phyloP scores from a whole-genome alignment of 2,113 vertebrate species.

The Cynopterus brachyotis region DNA sequence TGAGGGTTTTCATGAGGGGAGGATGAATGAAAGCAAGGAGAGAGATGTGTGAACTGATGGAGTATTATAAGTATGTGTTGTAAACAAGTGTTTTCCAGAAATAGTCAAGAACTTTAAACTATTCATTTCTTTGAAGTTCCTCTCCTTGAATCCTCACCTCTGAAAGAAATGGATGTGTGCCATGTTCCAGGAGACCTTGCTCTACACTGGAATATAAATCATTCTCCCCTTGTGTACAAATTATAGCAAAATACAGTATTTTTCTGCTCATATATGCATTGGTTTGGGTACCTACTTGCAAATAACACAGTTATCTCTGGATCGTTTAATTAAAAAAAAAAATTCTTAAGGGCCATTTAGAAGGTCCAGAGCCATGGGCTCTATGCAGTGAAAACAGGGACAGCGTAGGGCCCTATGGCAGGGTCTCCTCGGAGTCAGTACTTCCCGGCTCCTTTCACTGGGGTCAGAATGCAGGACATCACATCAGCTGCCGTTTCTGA shows the following conservation, averaged over 20 bases:
- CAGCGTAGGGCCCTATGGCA: neutral
- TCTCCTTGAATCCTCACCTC: neutral
- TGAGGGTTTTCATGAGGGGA: neutral
- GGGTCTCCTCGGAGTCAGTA: neutral
- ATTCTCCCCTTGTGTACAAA: neutral
- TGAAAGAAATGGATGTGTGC: neutral
- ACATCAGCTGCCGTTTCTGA: neutral
- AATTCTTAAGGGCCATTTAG: neutral
- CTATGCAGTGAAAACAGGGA: neutral
- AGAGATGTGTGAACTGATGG: neutral
- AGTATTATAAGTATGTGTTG: neutral
- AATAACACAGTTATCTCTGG: neutral
- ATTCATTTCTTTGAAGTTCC: neutral
- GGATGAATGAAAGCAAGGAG: neutral
- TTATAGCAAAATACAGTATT: neutral
- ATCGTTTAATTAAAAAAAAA: neutral
- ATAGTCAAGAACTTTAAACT: neutral
- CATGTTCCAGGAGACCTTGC: neutral
- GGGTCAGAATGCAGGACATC: neutral
- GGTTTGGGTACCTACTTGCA: neutral
- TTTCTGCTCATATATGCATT: neutral
- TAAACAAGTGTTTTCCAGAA: neutral
- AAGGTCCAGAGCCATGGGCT: neutral
- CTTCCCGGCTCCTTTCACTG: neutral
- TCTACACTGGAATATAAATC: neutral